Base-by-base conservation (phyloP, 2,113 vertebrate species). In the Orientallactaga bullata region DNA sequence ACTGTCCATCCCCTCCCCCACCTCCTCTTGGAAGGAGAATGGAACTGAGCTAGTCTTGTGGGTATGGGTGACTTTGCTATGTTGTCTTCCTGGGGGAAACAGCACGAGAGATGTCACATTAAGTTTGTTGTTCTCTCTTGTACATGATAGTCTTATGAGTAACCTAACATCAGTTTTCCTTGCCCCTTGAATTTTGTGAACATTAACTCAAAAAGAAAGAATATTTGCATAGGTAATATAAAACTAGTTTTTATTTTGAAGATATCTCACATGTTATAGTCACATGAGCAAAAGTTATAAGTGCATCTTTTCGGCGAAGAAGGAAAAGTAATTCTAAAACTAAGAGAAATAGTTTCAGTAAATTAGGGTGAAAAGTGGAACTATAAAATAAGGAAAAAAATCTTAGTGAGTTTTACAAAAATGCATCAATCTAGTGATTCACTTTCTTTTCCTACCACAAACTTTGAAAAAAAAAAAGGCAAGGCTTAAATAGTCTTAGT, bases 91-190 rank as follows among this genome's bases (percentile, higher is more conserved):
- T 61, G 0, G 37, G 63, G n/a, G 85, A 35, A 85, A 82, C 55
- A 71, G 21, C 23, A 71, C 58, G 94, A 39, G 66, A 61, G 95
- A 88, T 85, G 16, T 77, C 88, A 66, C n/a, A 39, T 90, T 91
- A 88, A 90, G 16, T 28, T 17, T 95, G 63, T 85, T 97, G 97
- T 97, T 95, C 3, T 94, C 76, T 42, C 15, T 26, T n/a, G 90
- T 61, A 95, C 94, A 15, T 96, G 28, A 24, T 96, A 96, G 84
- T 96, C 37, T 95, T 92, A 7, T 73, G 91, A 35, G 66, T 5
- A 37, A 39, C 28, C 2, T 30, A 42, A 47, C 4, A 2, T 51
- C 58, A 28, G 35, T 79, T 95, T 88, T 58, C 88, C 51, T 60
- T 82, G 95, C 51, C 15, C 68, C 11, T 94, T 82, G 23, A 2